These are phyloP conservation scores for Tetramorium bicarinatum DNA, from an alignment of 2,888 invertebrate species.

Conservation along the genomic window DNA sequence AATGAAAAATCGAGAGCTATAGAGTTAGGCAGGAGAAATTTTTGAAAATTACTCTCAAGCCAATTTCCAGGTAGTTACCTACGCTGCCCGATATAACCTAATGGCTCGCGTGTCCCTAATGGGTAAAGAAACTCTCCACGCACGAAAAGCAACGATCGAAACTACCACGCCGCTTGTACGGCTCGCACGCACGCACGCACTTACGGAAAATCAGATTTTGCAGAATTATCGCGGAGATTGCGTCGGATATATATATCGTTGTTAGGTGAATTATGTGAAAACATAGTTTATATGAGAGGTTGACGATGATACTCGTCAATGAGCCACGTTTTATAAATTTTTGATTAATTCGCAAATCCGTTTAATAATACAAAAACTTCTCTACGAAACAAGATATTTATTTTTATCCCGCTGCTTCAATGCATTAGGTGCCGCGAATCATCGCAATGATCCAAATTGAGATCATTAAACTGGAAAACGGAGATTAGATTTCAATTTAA, in stretches of 20 bases:
- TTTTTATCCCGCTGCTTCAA: neutral
- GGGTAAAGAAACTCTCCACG: slow-evolving; percentile 62
- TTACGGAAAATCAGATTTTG: slow-evolving; percentile 33
- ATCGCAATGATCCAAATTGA: neutral
- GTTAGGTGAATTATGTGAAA: slow-evolving; percentile 63
- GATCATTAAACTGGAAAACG: neutral
- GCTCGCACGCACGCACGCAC: slow-evolving; percentile 44
- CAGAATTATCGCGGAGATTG: slow-evolving; percentile 50
- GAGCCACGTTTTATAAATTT: neutral
- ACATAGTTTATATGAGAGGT: slow-evolving; percentile 43
- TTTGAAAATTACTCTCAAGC: slow-evolving; percentile 23
- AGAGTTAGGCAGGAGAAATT: slow-evolving; percentile 26
- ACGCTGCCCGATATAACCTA: slow-evolving; percentile 30
- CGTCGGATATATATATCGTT: slow-evolving; percentile 29
- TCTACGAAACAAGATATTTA: neutral
- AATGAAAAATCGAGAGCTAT: neutral
- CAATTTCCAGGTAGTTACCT: slow-evolving; percentile 57
- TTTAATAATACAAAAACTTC: neutral
- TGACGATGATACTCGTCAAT: neutral
- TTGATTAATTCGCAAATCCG: neutral
- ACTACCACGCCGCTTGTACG: neutral
- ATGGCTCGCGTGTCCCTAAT: slow-evolving; percentile 71
- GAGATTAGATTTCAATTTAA: neutral
- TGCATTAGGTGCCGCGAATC: neutral
- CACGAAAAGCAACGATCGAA: slow-evolving; percentile 67